These are phyloP conservation scores for Periplaneta americana DNA, from an alignment of 1,140 invertebrate genomes.

Conservation along the genomic window DNA sequence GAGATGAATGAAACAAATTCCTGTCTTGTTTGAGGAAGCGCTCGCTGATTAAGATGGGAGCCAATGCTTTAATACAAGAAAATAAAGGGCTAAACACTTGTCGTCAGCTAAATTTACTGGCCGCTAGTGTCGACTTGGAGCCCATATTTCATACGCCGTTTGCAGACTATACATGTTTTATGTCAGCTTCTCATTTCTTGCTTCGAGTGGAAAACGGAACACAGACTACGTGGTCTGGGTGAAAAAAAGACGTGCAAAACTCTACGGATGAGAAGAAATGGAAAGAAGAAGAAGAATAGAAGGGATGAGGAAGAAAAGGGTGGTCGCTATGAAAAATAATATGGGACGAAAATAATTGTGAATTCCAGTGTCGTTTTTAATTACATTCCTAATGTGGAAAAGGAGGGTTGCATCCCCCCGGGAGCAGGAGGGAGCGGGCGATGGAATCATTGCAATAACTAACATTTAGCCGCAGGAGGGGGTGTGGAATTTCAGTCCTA, in stretches of 20 bases:
- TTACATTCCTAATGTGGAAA: constrained; percentile 5
- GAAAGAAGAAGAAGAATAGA: background rate
- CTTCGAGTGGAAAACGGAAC: background rate
- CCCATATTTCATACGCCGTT: too few relatives aligned
- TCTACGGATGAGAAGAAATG: background rate
- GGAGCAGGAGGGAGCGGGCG: background rate
- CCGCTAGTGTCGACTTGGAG: too few relatives aligned
- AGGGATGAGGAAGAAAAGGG: background rate
- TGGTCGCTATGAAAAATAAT: background rate
- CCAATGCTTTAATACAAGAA: too few relatives aligned
- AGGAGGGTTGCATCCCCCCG: background rate
- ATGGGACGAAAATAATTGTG: constrained; percentile 7
- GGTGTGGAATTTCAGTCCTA: background rate
- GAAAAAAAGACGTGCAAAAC: background rate
- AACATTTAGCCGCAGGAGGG: constrained; percentile 6
- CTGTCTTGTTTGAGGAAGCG: too few relatives aligned
- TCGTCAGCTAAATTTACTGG: too few relatives aligned
- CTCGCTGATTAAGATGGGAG: too few relatives aligned
- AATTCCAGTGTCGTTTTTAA: constrained; percentile 6
- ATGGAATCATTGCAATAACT: constrained; percentile 2
- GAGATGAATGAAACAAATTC: too few relatives aligned
- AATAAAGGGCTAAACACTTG: too few relatives aligned
- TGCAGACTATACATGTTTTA: background rate
- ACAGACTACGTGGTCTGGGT: background rate
- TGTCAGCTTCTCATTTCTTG: background rate